phyloP scores from a whole-genome alignment of 2,113 vertebrate genomes.

The Mirounga angustirostris region DNA sequence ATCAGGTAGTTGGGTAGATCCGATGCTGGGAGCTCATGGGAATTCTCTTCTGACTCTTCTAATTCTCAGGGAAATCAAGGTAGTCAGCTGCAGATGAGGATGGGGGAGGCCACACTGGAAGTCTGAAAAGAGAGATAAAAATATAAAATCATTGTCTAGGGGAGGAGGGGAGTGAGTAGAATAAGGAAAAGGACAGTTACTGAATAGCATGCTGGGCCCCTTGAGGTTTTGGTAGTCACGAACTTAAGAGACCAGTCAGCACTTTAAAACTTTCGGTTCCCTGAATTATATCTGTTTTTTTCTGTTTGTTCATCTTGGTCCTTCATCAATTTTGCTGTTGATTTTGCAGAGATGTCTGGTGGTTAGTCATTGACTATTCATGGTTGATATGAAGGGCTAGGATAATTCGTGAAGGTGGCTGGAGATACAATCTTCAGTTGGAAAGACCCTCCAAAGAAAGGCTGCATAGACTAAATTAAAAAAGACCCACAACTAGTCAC shows the following conservation, averaged over 20 bases:
- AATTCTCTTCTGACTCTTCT: background rate
- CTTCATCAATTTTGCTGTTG: background rate
- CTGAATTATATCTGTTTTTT: background rate
- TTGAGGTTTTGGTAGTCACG: background rate
- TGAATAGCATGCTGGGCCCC: background rate
- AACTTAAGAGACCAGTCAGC: conserved; percentile 35
- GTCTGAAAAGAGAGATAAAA: background rate
- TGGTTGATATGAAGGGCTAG: background rate
- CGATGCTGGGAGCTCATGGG: background rate
- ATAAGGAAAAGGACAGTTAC: background rate
- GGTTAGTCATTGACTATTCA: background rate
- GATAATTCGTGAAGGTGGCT: background rate
- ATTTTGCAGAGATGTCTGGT: background rate
- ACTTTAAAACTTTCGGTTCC: conserved; percentile 65
- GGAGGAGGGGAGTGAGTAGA: no score
- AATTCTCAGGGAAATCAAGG: background rate
- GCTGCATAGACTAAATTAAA: background rate
- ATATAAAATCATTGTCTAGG: accelerated
- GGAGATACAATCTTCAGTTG: background rate
- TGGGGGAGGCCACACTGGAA: accelerated
- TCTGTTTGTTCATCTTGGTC: background rate
- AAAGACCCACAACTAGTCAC: background rate
- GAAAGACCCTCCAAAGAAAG: no score
- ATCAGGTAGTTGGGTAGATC: background rate
- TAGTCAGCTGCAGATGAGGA: background rate